Conservation (phyloP, 2,113 vertebrate species). For the Atherinomorus stipes region DNA sequence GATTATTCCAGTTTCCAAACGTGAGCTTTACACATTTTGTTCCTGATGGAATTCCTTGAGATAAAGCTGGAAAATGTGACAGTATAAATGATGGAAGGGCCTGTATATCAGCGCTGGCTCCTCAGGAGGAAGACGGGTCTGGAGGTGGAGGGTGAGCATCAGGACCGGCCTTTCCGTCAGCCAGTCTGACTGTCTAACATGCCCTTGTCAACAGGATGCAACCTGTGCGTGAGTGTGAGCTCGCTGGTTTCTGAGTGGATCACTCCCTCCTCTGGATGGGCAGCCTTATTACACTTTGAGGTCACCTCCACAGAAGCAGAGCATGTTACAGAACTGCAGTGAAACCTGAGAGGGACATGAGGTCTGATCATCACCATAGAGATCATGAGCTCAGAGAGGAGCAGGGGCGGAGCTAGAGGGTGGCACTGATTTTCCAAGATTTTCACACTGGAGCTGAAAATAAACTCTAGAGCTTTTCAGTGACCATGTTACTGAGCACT, state of each 20-base stretch:
- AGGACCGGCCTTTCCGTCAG: conserved; percentile 15
- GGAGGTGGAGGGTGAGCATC: neutral
- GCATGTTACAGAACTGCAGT: conserved; percentile 13
- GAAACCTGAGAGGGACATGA: neutral
- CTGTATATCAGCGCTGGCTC: too few species aligned
- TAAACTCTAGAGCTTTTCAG: too few species aligned
- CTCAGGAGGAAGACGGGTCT: neutral
- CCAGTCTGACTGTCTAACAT: conserved; percentile 21
- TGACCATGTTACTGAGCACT: too few species aligned
- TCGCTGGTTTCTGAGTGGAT: conserved; percentile 43
- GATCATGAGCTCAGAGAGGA: too few species aligned
- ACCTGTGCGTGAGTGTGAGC: conserved; percentile 8
- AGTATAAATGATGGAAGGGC: neutral
- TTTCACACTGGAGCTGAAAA: too few species aligned
- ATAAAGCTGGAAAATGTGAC: neutral
- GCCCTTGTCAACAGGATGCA: conserved; percentile 46
- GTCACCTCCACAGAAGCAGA: conserved; percentile 59
- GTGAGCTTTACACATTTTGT: too few species aligned
- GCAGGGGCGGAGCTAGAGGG: too few species aligned
- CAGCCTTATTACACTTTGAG: conserved; percentile 46
- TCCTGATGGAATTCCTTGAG: neutral
- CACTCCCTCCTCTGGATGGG: conserved; percentile 64
- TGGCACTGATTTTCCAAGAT: too few species aligned
- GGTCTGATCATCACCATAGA: too few species aligned
- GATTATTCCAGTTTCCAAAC: neutral